Conservation (phyloP, 2,888 invertebrate genomes). For the Caenorhabditis zanzibari region DNA sequence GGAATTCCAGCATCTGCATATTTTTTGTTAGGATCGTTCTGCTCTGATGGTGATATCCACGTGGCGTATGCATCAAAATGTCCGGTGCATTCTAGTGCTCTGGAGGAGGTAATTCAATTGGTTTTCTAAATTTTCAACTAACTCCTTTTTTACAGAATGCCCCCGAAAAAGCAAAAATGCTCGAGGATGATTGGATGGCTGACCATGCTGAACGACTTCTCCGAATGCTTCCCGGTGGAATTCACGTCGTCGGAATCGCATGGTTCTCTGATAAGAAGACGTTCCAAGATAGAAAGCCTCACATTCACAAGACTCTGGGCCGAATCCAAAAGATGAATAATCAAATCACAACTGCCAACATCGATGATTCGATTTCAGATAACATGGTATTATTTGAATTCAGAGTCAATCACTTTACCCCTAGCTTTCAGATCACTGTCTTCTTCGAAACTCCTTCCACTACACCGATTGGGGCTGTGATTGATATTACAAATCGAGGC, state of each 20-base stretch:
- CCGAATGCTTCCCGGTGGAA: conserved; percentile 74
- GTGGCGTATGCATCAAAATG: conserved; percentile 74
- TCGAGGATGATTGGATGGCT: conserved; percentile 74
- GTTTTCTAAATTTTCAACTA: not conserved
- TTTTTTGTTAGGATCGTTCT: conserved; percentile 72
- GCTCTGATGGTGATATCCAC: conserved; percentile 73
- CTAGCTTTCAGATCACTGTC: conserved; percentile 67
- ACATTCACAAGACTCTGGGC: conserved; percentile 64
- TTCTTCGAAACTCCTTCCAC: conserved; percentile 69
- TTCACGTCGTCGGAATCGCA: conserved; percentile 73
- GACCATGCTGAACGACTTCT: conserved; percentile 73
- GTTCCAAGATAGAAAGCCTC: conserved; percentile 63
- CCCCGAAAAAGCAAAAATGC: conserved; percentile 42
- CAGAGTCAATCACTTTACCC: not conserved
- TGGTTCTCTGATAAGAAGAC: conserved; percentile 71
- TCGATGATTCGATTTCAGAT: conserved; percentile 68
- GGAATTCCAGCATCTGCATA: conserved; percentile 70
- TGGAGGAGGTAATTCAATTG: conserved; percentile 53
- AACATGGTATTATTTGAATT: conserved; percentile 61
- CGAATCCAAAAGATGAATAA: conserved; percentile 71
- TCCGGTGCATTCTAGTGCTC: conserved; percentile 72
- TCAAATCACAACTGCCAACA: conserved; percentile 67
- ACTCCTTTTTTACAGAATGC: conserved; percentile 34
- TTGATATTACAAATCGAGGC: conserved; percentile 68
- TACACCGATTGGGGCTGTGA: conserved; percentile 64